Evolutionary conservation across 2,888 invertebrate genomes (phyloP).

Genomic region (Pandemis corylana): DNA sequence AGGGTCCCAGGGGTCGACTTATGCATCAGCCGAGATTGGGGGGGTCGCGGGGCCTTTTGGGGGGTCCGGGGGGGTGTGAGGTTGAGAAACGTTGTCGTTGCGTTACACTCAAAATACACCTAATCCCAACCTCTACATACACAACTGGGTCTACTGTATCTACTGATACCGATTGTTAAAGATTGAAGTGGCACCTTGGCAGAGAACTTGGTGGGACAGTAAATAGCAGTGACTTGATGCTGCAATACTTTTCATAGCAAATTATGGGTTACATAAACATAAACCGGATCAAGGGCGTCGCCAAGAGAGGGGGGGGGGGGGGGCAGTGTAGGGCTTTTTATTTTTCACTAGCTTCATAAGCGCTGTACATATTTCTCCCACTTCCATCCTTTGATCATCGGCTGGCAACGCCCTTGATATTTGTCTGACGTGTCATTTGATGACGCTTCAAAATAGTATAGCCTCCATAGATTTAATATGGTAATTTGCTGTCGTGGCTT

Average conservation of each 20-base stretch:
- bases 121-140: constrained; percentile 6
- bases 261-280: too few species aligned
- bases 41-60: constrained; percentile 30
- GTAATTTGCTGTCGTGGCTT: too few species aligned
- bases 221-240: neutral
- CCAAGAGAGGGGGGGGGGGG: too few species aligned
- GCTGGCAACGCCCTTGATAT: too few species aligned
- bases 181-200: neutral
- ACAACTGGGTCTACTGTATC: neutral
- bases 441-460: too few species aligned
- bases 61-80: constrained; percentile 8
- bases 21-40: constrained; percentile 12
- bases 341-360: too few species aligned
- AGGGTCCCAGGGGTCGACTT: constrained; percentile 18
- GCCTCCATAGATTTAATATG: too few species aligned
- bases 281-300: too few species aligned
- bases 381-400: too few species aligned
- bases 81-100: constrained; percentile 35
- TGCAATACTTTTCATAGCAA: neutral
- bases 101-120: neutral
- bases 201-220: neutral
- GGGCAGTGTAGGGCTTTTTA: too few species aligned
- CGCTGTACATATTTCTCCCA: too few species aligned
- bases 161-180: neutral
- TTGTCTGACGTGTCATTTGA: too few species aligned